Evolutionary conservation across 2,888 invertebrate genomes (phyloP).

Genomic region (Drosophila macrospina): DNA sequence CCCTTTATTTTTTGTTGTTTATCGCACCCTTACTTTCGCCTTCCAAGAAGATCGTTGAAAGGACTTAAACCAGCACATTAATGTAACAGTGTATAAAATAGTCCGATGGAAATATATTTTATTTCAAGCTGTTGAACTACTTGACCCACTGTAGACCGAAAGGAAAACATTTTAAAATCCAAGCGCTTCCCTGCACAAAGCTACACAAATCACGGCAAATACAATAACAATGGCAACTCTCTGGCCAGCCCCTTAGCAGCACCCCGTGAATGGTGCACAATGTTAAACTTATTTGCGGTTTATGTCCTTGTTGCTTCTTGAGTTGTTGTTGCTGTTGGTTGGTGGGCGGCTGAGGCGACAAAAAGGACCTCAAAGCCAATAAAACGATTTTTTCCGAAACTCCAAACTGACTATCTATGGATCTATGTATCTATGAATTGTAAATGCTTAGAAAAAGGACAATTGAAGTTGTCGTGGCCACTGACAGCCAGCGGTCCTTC

Average conservation of each 20-base stretch:
- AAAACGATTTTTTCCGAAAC: slow-evolving; percentile 81
- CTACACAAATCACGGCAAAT: slow-evolving; percentile 75
- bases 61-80: no score
- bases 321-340: slow-evolving; percentile 34
- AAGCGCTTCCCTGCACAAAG: slow-evolving; percentile 55
- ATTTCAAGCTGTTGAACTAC: no score
- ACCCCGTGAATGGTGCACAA: slow-evolving; percentile 58
- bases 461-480: slow-evolving; percentile 72
- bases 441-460: slow-evolving; percentile 67
- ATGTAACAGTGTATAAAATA: no score
- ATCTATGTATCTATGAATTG: slow-evolving; percentile 71
- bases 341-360: slow-evolving; percentile 67
- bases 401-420: slow-evolving; percentile 39
- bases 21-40: no score
- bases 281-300: slow-evolving; percentile 79
- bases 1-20: no score
- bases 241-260: slow-evolving; percentile 41
- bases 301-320: slow-evolving; percentile 66
- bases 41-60: no score
- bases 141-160: slow-evolving; percentile 48
- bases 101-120: no score
- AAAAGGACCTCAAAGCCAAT: slow-evolving; percentile 83
- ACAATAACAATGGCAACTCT: slow-evolving; percentile 67
- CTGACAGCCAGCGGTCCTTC: slow-evolving; percentile 61
- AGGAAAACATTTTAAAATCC: slow-evolving; percentile 67